These are phyloP conservation scores for Dioctria rufipes DNA, from an alignment of 2,888 invertebrate species.

Conservation along the genomic window DNA sequence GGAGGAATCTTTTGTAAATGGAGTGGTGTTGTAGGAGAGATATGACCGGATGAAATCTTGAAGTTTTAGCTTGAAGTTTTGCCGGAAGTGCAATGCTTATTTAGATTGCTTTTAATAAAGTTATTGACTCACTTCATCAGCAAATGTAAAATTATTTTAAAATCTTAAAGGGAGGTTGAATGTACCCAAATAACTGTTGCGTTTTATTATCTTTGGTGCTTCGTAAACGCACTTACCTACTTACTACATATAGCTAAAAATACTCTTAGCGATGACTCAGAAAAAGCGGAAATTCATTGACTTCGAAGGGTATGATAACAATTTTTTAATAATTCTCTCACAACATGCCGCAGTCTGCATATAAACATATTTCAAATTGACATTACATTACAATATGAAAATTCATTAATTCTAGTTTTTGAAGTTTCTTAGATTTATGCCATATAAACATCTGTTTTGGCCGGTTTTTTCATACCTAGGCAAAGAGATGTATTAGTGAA, in stretches of 20 bases:
- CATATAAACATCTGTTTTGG: too few relatives aligned
- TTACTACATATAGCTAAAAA: constrained; percentile 22
- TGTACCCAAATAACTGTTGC: background rate
- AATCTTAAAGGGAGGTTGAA: background rate
- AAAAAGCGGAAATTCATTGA: constrained; percentile 3
- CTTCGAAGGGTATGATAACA: constrained; percentile 9
- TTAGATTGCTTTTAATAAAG: constrained; percentile 43
- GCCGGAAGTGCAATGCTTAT: constrained; percentile 46
- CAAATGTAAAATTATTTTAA: background rate
- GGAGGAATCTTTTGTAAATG: background rate
- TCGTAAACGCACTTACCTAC: background rate
- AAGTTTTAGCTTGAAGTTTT: constrained; percentile 36
- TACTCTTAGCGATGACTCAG: constrained; percentile 36
- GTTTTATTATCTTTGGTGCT: background rate
- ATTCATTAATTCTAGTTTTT: too few relatives aligned
- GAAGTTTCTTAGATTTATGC: too few relatives aligned
- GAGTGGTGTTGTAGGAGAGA: constrained; percentile 1
- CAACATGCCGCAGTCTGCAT: too few relatives aligned
- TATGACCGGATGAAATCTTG: constrained; percentile 36
- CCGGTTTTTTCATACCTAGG: too few relatives aligned
- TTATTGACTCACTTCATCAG: constrained; percentile 34
- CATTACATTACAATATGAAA: too few relatives aligned
- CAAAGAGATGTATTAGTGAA: background rate
- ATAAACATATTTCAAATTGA: too few relatives aligned
- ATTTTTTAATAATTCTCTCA: too few relatives aligned